Conservation (phyloP, 92 coral and sea anemone genomes). For the Phenganax marumi region DNA sequence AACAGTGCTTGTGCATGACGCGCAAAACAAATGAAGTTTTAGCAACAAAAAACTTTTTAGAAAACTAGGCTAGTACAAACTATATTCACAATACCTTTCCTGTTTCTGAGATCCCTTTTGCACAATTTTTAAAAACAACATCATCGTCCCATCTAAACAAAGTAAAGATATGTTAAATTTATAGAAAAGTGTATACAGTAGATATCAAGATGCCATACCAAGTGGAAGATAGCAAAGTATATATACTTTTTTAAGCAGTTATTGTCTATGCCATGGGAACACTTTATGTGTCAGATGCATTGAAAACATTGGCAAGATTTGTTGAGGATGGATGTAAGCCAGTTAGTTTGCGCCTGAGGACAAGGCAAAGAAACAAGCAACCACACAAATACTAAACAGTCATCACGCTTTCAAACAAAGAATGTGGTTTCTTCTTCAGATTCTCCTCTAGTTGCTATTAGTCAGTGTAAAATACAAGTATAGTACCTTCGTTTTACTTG, state of each 20-base stretch:
- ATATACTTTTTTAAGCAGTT: background rate
- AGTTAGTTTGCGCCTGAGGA: no score
- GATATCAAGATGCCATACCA: no score
- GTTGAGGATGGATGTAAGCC: no score
- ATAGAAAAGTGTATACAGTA: background rate
- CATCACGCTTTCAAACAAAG: no score
- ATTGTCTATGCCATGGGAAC: background rate
- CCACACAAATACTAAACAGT: no score
- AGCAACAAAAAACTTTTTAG: background rate
- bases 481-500: constrained; percentile 87
- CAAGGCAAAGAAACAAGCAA: no score
- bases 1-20: background rate
- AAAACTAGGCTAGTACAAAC: background rate
- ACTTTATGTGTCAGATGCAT: no score
- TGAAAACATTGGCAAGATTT: no score
- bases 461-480: background rate
- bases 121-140: constrained; percentile 99
- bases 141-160: constrained; percentile 93
- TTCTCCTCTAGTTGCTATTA: background rate
- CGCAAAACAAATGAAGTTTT: no score
- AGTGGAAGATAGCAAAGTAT: no score
- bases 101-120: constrained; percentile 86
- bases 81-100: constrained; percentile 52
- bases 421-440: no score
- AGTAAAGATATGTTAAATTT: background rate